Evolutionary conservation across 2,797 vertebrate genomes (phyloP).

Genomic region (Petrocephalus sullivani): DNA sequence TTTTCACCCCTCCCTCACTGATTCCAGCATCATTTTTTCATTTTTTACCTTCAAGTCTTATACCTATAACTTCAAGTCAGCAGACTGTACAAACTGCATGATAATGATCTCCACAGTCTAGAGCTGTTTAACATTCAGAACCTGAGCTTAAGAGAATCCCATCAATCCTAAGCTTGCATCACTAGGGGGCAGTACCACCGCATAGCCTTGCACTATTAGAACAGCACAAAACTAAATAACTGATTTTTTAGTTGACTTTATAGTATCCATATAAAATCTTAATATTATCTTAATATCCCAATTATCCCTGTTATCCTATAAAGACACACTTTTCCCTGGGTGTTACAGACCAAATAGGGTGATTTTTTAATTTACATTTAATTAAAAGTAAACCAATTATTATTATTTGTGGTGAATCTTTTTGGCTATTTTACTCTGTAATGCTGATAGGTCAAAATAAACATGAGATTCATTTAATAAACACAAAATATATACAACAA

Average conservation of each 20-base stretch:
- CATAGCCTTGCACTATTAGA: slow-evolving; percentile 48
- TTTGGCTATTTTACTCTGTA: background rate
- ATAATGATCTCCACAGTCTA: background rate
- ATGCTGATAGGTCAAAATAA: background rate
- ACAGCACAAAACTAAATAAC: slow-evolving; percentile 5
- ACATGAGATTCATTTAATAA: background rate
- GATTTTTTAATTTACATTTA: background rate
- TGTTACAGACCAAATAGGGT: background rate
- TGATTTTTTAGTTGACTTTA: background rate
- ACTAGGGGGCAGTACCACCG: slow-evolving; percentile 84
- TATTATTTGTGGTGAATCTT: background rate
- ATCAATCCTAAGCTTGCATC: slow-evolving; percentile 32
- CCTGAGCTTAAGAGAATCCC: background rate
- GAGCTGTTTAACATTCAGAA: background rate
- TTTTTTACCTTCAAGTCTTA: background rate
- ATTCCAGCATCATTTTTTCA: background rate
- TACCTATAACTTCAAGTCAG: background rate
- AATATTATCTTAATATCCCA: background rate
- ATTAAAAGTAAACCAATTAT: slow-evolving; percentile 4
- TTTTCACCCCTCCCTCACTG: background rate
- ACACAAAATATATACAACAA: background rate
- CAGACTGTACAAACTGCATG: background rate
- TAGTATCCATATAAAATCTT: slow-evolving; percentile 12
- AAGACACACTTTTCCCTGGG: background rate
- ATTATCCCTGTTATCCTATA: background rate